phyloP scores from a whole-genome alignment of 1,140 invertebrate genomes.

The Caenorhabditis inopinata region DNA sequence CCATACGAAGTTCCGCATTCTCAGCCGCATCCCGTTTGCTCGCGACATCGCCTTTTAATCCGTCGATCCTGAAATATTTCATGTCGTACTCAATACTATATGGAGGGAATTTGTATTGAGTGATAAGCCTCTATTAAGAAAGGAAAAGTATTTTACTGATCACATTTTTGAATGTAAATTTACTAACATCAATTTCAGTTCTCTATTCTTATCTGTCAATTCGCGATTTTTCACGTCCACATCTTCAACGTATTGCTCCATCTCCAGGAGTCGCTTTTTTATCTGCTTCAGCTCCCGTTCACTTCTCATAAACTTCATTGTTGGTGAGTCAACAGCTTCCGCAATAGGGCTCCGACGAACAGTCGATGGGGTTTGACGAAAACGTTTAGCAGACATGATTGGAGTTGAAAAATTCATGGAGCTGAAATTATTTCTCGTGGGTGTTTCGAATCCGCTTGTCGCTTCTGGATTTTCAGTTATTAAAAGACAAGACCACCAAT shows the following conservation, averaged over 20 bases:
- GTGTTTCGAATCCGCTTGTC: not conserved
- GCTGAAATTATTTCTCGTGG: not conserved
- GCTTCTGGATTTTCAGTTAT: not conserved
- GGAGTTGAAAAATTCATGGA: not conserved
- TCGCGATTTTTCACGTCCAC: not conserved
- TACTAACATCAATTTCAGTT: not conserved
- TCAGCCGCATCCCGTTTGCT: not conserved
- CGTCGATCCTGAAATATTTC: not conserved
- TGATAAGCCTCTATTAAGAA: too few relatives aligned
- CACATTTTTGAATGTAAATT: not conserved
- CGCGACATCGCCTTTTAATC: not conserved
- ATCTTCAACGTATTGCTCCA: not conserved
- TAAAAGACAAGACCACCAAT: not conserved
- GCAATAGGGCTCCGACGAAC: not conserved
- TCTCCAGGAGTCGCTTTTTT: not conserved
- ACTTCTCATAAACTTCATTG: conserved; percentile 6
- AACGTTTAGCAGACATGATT: not conserved
- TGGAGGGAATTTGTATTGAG: too few relatives aligned
- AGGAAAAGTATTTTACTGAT: too few relatives aligned
- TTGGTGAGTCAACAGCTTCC: not conserved
- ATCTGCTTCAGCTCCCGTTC: not conserved
- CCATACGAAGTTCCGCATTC: not conserved
- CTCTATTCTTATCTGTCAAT: not conserved
- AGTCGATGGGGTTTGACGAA: not conserved
- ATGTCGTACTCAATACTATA: too few relatives aligned